Percentiles rank a stretch among this genome's conserved stretches.
These are phyloP conservation scores for Drosophila persimilis DNA, from an alignment of 1,140 invertebrate species.

Conservation along the genomic window DNA sequence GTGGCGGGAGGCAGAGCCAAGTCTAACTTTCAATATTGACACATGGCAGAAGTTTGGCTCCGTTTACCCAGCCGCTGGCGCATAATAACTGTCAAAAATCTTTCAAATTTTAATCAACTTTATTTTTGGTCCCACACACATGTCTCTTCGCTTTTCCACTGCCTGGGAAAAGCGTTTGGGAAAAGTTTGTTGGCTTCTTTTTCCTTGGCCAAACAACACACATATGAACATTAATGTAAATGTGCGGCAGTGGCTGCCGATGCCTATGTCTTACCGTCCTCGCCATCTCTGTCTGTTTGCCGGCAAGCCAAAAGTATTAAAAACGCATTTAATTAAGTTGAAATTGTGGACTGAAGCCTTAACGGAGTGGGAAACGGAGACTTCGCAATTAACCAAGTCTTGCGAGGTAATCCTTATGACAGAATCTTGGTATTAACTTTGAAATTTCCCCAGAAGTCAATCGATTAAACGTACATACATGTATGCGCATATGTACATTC, in stretches of 20 bases:
- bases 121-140: conserved; percentile 61
- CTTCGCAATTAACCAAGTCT: conserved; percentile 38
- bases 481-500: too few species aligned
- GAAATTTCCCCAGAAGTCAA: neutral
- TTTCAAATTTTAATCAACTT: conserved; percentile 82
- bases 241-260: conserved; percentile 39
- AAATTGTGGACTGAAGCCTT: conserved; percentile 68
- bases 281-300: conserved; percentile 39
- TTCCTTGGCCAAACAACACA: conserved; percentile 68
- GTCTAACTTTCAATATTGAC: conserved; percentile 73
- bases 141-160: neutral
- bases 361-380: conserved; percentile 5
- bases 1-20: conserved; percentile 12
- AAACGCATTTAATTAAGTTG: conserved; percentile 81
- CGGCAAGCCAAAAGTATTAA: conserved; percentile 71
- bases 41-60: conserved; percentile 60
- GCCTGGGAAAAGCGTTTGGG: conserved; percentile 8
- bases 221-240: conserved; percentile 72
- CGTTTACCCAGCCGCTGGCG: conserved; percentile 65
- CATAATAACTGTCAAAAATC: conserved; percentile 81
- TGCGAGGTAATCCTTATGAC: conserved; percentile 22
- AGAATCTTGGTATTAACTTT: neutral
- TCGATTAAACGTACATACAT: too few species aligned
- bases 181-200: conserved; percentile 65
- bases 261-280: conserved; percentile 5